phyloP scores from a whole-genome alignment of 2,888 invertebrate genomes.

The Petrolisthes cinctipes region DNA sequence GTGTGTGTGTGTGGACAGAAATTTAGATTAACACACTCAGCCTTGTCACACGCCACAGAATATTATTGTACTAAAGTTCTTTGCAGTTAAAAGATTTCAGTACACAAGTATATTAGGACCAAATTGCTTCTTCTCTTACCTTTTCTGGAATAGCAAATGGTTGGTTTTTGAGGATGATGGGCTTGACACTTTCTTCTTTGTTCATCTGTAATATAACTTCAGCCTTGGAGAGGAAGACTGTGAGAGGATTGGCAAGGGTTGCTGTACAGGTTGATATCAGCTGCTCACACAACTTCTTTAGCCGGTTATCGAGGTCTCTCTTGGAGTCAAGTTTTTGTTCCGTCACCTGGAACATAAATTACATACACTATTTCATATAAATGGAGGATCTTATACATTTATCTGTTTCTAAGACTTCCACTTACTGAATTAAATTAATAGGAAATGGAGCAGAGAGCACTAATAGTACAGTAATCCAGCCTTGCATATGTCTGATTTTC shows the following conservation, averaged over 20 bases:
- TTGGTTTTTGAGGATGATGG: conserved; percentile 60
- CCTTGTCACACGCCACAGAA: too few species aligned
- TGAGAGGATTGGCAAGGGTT: conserved; percentile 81
- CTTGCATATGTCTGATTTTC: too few species aligned
- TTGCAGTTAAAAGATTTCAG: background rate
- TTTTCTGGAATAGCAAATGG: conserved; percentile 63
- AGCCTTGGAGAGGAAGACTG: conserved; percentile 82
- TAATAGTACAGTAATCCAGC: too few species aligned
- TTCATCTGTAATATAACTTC: conserved; percentile 66
- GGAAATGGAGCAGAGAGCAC: too few species aligned
- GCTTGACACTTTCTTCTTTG: conserved; percentile 60
- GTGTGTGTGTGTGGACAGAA: background rate
- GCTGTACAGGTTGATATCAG: conserved; percentile 82
- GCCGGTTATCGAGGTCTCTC: conserved; percentile 92
- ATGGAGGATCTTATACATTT: too few species aligned
- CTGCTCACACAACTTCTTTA: conserved; percentile 89
- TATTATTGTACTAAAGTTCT: too few species aligned
- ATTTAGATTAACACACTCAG: too few species aligned
- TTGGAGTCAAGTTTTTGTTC: conserved; percentile 85
- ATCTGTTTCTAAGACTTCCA: too few species aligned
- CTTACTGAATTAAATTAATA: too few species aligned
- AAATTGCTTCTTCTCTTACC: conserved; percentile 20
- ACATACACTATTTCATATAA: too few species aligned
- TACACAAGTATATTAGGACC: background rate
- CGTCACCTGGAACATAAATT: conserved; percentile 72